phyloP scores from a whole-genome alignment of 2,113 vertebrate species.

The Nothobranchius furzeri region DNA sequence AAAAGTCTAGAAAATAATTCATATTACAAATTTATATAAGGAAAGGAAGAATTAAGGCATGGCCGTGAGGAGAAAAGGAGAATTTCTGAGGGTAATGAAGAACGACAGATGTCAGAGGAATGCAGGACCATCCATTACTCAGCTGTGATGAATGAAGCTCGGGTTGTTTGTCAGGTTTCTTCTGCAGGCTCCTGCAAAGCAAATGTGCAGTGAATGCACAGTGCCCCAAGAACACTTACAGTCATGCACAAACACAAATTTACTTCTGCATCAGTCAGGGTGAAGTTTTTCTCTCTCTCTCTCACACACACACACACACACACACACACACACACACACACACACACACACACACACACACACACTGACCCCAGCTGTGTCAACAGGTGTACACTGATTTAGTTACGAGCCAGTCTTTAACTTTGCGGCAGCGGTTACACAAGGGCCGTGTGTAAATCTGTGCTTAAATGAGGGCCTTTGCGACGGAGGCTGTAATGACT shows the following conservation, averaged over 20 bases:
- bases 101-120: slow-evolving; percentile 49
- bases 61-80: neutral
- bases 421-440: slow-evolving; percentile 22
- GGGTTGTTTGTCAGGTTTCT: slow-evolving; percentile 39
- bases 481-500: slow-evolving; percentile 45
- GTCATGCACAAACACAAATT: slow-evolving; percentile 7
- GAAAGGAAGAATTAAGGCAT: neutral
- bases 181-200: slow-evolving; percentile 15
- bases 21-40: neutral
- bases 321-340: slow-evolving; percentile 8
- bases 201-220: neutral
- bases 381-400: slow-evolving; percentile 61
- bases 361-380: slow-evolving; percentile 56
- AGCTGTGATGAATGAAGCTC: slow-evolving; percentile 31
- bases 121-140: slow-evolving; percentile 43
- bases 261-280: slow-evolving; percentile 6
- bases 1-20: neutral
- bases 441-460: slow-evolving; percentile 14
- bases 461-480: slow-evolving; percentile 38
- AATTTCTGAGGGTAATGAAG: slow-evolving; percentile 41
- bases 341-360: neutral
- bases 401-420: slow-evolving; percentile 23
- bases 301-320: neutral
- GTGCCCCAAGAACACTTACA: slow-evolving; percentile 8
- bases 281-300: slow-evolving; percentile 17